Conservation (phyloP, 2,888 invertebrate genomes). For the Sarcophaga subvicina region DNA sequence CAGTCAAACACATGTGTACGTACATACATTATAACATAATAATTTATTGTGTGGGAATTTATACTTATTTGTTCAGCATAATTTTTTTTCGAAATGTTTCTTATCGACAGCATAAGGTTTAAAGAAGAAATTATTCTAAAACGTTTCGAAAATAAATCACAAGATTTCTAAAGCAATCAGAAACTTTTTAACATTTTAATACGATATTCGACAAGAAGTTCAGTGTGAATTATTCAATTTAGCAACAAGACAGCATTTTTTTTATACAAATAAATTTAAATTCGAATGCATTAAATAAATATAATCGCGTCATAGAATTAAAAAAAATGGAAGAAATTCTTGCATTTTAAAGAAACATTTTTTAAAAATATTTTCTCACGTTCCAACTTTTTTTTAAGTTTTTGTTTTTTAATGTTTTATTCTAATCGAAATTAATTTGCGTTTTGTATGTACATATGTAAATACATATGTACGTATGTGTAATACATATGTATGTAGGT, state of each 20-base stretch:
- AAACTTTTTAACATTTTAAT: too few relatives aligned
- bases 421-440: not conserved
- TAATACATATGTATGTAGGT: not conserved
- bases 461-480: not conserved
- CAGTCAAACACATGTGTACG: too few relatives aligned
- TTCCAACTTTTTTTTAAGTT: not conserved
- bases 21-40: not conserved
- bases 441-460: not conserved
- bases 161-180: too few relatives aligned
- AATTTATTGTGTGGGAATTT: conserved; percentile 49
- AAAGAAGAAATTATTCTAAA: too few relatives aligned
- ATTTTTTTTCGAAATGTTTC: not conserved
- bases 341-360: not conserved
- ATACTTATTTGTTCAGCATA: not conserved
- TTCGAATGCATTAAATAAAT: too few relatives aligned
- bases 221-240: too few relatives aligned
- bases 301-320: too few relatives aligned
- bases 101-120: conserved; percentile 33
- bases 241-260: too few relatives aligned
- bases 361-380: not conserved
- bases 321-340: not conserved
- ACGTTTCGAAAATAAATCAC: too few relatives aligned
- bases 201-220: too few relatives aligned
- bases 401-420: not conserved
- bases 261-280: too few relatives aligned